phyloP scores from a whole-genome alignment of 2,113 vertebrate genomes.

The Solea solea region DNA sequence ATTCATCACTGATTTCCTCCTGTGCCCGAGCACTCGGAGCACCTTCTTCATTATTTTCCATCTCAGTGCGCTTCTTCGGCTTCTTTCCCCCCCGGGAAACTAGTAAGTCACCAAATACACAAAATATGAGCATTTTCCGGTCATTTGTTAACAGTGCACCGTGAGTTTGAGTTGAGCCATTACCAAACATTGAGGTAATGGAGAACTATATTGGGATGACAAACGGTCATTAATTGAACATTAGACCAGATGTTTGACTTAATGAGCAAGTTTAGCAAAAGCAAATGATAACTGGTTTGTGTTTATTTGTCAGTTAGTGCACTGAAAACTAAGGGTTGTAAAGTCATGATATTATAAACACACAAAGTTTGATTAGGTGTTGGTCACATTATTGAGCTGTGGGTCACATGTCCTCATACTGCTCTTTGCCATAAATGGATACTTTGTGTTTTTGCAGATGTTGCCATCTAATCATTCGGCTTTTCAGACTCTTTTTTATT shows the following conservation, averaged over 20 bases:
- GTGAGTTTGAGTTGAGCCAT: slow-evolving; percentile 9
- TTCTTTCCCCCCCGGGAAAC: slow-evolving; percentile 6
- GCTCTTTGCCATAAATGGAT: too few relatives aligned
- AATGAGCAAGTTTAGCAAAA: background rate
- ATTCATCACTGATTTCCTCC: slow-evolving; percentile 38
- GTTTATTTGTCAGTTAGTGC: background rate
- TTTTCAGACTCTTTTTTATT: slow-evolving; percentile 40
- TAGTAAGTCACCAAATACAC: background rate
- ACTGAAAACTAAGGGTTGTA: too few relatives aligned
- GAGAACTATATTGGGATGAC: slow-evolving; percentile 9
- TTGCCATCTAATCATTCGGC: slow-evolving; percentile 57
- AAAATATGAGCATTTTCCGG: background rate
- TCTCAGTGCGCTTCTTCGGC: slow-evolving; percentile 21
- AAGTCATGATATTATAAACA: too few relatives aligned
- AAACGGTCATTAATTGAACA: background rate
- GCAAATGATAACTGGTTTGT: background rate
- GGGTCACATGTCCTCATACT: too few relatives aligned
- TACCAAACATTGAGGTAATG: background rate
- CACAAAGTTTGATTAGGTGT: too few relatives aligned
- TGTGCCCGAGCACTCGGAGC: slow-evolving; percentile 21
- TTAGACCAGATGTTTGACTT: slow-evolving; percentile 4
- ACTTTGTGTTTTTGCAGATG: slow-evolving; percentile 49
- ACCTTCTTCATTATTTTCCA: slow-evolving; percentile 47
- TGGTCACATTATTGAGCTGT: too few relatives aligned
- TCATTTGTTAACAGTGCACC: background rate